phyloP scores from a whole-genome alignment of 2,797 vertebrate genomes.

The Peromyscus nudipes region DNA sequence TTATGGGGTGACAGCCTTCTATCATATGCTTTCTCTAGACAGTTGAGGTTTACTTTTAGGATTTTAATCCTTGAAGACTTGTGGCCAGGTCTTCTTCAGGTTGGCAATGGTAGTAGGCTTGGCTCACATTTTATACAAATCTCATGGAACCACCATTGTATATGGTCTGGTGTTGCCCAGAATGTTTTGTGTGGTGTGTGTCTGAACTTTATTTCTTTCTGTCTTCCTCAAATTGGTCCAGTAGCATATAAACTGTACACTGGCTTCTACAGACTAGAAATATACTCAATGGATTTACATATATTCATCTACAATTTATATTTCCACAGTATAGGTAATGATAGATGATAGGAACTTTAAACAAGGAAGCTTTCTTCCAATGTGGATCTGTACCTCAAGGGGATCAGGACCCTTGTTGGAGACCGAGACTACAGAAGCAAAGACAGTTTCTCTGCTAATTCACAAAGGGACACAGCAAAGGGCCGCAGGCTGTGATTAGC shows the following conservation, averaged over 20 bases:
- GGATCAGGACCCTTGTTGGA: constrained; percentile 8
- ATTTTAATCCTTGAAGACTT: constrained; percentile 1
- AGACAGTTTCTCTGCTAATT: background rate
- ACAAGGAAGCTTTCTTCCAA: no score
- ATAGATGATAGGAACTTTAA: no score
- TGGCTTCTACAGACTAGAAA: no score
- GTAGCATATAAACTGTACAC: no score
- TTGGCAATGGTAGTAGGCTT: background rate
- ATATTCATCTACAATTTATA: no score
- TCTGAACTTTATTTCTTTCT: background rate
- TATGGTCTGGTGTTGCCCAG: background rate
- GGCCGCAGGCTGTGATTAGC: background rate
- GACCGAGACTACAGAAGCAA: constrained; percentile 10
- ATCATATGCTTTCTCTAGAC: background rate
- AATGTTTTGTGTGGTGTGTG: background rate
- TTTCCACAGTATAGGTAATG: no score
- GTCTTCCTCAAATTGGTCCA: no score
- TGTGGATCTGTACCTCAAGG: background rate
- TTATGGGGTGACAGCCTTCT: constrained; percentile 9
- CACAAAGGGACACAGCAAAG: background rate
- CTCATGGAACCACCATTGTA: background rate
- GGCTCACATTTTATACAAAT: constrained; percentile 8
- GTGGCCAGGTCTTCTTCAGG: background rate
- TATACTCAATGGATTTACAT: no score
- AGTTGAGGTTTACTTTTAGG: background rate